Evolutionary conservation across 2,888 invertebrate genomes (phyloP).

Genomic region (Falcaria lacertinaria): DNA sequence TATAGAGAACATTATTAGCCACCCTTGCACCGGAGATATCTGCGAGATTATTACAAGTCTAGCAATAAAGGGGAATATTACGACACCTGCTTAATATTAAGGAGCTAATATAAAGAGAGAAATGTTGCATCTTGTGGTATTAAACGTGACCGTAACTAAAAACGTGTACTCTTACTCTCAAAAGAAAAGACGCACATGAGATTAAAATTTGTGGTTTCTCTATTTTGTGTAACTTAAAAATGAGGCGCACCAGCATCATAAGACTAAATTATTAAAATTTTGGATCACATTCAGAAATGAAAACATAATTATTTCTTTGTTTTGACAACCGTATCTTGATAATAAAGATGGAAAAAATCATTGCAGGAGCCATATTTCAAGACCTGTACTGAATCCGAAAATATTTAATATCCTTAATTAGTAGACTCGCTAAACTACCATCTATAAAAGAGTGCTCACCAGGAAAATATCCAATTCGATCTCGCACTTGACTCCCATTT

Average conservation of each 20-base stretch:
- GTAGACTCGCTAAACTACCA: too few species aligned
- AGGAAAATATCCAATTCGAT: conserved; percentile 23
- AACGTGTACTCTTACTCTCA: conserved; percentile 14
- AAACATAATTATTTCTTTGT: too few species aligned
- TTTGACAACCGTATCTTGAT: too few species aligned
- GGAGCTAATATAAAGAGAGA: conserved; percentile 45
- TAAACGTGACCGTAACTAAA: conserved; percentile 45
- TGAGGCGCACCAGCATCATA: too few species aligned
- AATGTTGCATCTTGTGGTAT: conserved; percentile 49
- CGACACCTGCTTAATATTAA: conserved; percentile 73
- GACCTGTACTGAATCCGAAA: too few species aligned
- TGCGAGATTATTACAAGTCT: conserved; percentile 63
- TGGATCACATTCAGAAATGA: too few species aligned
- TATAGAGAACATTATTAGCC: conserved; percentile 52
- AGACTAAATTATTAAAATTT: too few species aligned
- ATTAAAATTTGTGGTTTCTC: too few species aligned
- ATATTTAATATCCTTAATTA: too few species aligned
- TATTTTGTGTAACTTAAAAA: too few species aligned
- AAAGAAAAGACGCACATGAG: background rate
- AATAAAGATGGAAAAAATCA: too few species aligned
- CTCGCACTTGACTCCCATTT: conserved; percentile 33
- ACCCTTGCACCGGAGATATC: conserved; percentile 31
- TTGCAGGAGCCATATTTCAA: too few species aligned
- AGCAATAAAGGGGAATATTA: conserved; percentile 59
- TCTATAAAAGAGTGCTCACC: background rate